A percentile compares a stretch with the other conserved stretches of the same genome.
These are phyloP conservation scores for Corythaeola cristata DNA, from an alignment of 2,113 vertebrate genomes.

Conservation along the genomic window DNA sequence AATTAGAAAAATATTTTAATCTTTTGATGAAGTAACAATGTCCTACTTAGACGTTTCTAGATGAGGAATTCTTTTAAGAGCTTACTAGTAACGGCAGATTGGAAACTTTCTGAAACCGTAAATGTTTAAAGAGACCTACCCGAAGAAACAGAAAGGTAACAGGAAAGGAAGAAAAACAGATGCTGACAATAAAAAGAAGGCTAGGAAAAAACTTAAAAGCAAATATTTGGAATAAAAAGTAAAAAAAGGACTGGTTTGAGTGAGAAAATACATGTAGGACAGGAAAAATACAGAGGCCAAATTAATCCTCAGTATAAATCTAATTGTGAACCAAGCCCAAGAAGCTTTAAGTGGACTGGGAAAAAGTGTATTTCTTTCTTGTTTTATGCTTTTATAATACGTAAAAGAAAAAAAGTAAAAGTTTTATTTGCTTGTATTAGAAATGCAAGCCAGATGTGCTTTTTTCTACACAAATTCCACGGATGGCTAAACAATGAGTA, in stretches of 20 bases:
- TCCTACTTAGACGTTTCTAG: neutral
- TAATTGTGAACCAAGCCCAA: neutral
- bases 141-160: neutral
- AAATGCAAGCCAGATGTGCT: neutral
- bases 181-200: neutral
- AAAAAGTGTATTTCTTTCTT: neutral
- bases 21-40: constrained; percentile 38
- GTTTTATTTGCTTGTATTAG: neutral
- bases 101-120: constrained; percentile 48
- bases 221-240: neutral
- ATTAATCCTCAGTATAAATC: neutral
- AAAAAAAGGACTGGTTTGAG: neutral
- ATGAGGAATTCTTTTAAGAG: constrained; percentile 16
- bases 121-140: constrained; percentile 33
- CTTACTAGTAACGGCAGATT: neutral
- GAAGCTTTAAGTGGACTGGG: neutral
- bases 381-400: neutral
- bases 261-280: neutral
- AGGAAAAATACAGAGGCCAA: neutral
- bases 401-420: neutral
- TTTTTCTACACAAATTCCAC: neutral
- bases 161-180: neutral
- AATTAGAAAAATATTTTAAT: constrained; percentile 43
- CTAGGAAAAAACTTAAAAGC: neutral
- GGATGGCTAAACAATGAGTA: neutral